These are phyloP conservation scores for Patella caerulea DNA, from an alignment of 2,888 invertebrate genomes.

Conservation along the genomic window DNA sequence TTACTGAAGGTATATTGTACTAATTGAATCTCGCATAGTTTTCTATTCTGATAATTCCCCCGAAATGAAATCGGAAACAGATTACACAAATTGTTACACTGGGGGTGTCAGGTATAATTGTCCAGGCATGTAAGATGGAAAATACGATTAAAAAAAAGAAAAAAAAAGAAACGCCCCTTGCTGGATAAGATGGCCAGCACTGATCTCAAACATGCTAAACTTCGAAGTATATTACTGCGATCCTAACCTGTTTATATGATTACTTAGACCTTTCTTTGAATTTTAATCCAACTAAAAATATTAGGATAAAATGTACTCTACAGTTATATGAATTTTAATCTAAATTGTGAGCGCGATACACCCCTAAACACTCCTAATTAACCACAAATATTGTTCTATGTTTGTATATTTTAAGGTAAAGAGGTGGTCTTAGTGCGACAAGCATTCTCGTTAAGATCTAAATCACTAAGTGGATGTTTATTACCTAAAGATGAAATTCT, in stretches of 20 bases:
- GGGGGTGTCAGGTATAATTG: not conserved
- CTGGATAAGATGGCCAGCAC: too few species aligned
- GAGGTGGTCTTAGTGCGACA: not conserved
- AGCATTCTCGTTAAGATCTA: not conserved
- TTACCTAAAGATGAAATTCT: not conserved
- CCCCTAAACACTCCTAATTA: not conserved
- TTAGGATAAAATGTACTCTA: too few species aligned
- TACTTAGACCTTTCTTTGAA: not conserved
- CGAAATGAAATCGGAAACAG: too few species aligned
- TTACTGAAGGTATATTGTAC: not conserved
- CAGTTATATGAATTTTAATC: too few species aligned
- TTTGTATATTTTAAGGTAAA: not conserved
- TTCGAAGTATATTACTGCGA: too few species aligned
- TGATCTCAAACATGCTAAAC: too few species aligned
- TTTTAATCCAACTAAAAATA: too few species aligned
- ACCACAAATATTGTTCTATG: not conserved
- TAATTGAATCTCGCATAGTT: too few species aligned
- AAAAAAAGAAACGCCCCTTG: too few species aligned
- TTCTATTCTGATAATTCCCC: too few species aligned
- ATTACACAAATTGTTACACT: too few species aligned
- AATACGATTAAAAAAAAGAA: not conserved
- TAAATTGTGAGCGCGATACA: not conserved
- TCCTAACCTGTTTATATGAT: not conserved
- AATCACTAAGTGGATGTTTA: not conserved
- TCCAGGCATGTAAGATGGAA: conserved; percentile 10